phyloP scores from a whole-genome alignment of 2,888 invertebrate species.

The Mesorhabditis sp. region DNA sequence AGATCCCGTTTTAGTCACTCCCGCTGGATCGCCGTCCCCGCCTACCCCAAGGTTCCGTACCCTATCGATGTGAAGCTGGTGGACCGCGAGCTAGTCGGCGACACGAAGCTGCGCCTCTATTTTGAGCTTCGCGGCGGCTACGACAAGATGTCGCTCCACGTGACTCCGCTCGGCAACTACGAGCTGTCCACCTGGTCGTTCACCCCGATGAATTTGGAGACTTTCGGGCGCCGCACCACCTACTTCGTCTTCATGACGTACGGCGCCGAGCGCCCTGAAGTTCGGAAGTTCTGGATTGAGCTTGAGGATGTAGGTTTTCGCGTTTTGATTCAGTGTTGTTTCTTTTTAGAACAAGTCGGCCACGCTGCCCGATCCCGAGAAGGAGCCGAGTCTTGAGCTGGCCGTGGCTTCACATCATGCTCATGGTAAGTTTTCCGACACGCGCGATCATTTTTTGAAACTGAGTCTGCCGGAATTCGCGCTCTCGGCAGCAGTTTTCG shows the following conservation, averaged over 20 bases:
- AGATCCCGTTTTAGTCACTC: conserved; percentile 27
- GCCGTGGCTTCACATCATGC: conserved; percentile 55
- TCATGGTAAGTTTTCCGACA: conserved; percentile 33
- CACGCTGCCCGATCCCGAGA: conserved; percentile 27
- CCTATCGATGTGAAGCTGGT: conserved; percentile 44
- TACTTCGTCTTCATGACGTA: conserved; percentile 57
- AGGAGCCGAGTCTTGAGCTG: conserved; percentile 42
- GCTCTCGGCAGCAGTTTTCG: too few relatives aligned
- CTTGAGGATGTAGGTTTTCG: conserved; percentile 39
- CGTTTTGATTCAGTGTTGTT: neutral
- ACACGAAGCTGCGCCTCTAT: conserved; percentile 42
- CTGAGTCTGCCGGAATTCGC: too few relatives aligned
- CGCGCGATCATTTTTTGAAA: neutral
- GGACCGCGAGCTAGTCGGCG: conserved; percentile 25
- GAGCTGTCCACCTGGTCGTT: conserved; percentile 46
- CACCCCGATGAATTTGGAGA: conserved; percentile 29
- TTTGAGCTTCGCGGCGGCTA: conserved; percentile 49
- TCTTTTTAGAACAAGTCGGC: conserved; percentile 21
- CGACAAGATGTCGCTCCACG: conserved; percentile 55
- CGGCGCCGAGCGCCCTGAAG: conserved; percentile 44
- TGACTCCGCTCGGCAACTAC: conserved; percentile 51
- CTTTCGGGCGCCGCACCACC: conserved; percentile 37
- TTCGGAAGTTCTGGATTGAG: conserved; percentile 49
- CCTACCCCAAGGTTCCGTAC: conserved; percentile 33
- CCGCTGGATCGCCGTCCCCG: conserved; percentile 52